Evolutionary conservation across 35 echinoderm and acorn worm genomes (phyloP), one percentile per base, ranked within the genome.

Genomic region (Holothuria glaberrima): DNA sequence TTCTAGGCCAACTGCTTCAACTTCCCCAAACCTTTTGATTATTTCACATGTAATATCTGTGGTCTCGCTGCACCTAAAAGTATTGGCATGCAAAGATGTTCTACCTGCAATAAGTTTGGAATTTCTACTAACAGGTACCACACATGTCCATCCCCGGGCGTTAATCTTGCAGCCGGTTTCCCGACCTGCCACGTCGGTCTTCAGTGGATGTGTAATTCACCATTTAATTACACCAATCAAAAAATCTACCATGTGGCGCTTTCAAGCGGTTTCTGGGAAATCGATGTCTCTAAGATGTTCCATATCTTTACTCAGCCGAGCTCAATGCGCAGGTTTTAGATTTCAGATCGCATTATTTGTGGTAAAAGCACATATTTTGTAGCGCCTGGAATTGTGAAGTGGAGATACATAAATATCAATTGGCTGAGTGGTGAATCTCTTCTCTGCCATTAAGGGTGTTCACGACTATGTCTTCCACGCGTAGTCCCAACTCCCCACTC

Each of bases 341-440:
- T 78, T 57, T 9, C 70, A 69, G 17, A 44, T 89, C 58, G 77
- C 88, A 24, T 78, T 76, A 77, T 78, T 89, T 56, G 70, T 89
- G 16, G 88, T 89, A 3, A 89, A 24, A 12, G 69, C 88, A 89
- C 33, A 14, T 31, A 59, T 30, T 38, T 7, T 78, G 44, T 58
- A 85, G 19, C 28, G 21, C 21, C 59, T 85, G 10, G 52, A 26
- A 29, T n/a, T 77, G 31, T 89, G 29, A 27, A 76, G 12, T 52
- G 68, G 12, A 70, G 35, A 74, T 32, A 76, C 19, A 45, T 26
- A 26, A 20, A 89, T 17, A 17, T 29, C 29, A 54, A 77, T 70
- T 56, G 88, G 71, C 28, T 89, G n/a, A 30, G 70, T 89, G 7
- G 24, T 19, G 57, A 74, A 89, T 74, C 41, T 76, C 88, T 30